Conservation (phyloP, 2,797 vertebrate genomes). For the Falco rusticolus region DNA sequence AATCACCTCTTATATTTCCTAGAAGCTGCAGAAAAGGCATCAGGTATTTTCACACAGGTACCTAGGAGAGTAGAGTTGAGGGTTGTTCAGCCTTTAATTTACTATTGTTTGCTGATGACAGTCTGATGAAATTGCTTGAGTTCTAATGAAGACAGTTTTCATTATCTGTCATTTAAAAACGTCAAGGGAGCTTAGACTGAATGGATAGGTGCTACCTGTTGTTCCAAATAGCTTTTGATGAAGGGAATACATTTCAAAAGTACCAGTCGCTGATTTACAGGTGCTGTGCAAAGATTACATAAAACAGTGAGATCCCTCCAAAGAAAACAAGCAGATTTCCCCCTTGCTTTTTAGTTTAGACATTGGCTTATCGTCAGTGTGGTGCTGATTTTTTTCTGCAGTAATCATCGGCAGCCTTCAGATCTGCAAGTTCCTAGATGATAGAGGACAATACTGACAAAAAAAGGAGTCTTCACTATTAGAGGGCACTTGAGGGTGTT, state of each 20-base stretch:
- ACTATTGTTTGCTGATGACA: constrained; percentile 67
- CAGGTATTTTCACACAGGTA: background rate
- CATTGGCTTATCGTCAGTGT: background rate
- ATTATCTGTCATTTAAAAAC: constrained; percentile 66
- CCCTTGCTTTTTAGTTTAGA: background rate
- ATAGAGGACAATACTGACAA: background rate
- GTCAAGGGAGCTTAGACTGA: constrained; percentile 55
- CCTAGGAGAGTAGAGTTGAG: background rate
- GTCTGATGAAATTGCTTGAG: constrained; percentile 58
- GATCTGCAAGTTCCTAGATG: background rate
- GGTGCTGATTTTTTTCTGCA: background rate
- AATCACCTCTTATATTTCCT: background rate
- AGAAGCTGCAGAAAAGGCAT: background rate
- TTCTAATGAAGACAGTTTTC: constrained; percentile 68
- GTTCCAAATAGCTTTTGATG: constrained; percentile 56
- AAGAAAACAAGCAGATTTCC: constrained; percentile 46
- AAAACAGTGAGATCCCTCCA: constrained; percentile 46
- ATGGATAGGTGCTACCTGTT: constrained; percentile 63
- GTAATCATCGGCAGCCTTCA: background rate
- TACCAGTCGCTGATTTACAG: constrained; percentile 41
- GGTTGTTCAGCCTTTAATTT: constrained; percentile 46
- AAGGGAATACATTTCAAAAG: constrained; percentile 58
- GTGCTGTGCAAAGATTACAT: constrained; percentile 40
- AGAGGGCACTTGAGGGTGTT: background rate
- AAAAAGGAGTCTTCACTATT: background rate